A percentile compares a stretch with the other conserved stretches of the same genome.
These are phyloP conservation scores for Metridium senile DNA, from an alignment of 92 coral and sea anemone species.

Conservation along the genomic window DNA sequence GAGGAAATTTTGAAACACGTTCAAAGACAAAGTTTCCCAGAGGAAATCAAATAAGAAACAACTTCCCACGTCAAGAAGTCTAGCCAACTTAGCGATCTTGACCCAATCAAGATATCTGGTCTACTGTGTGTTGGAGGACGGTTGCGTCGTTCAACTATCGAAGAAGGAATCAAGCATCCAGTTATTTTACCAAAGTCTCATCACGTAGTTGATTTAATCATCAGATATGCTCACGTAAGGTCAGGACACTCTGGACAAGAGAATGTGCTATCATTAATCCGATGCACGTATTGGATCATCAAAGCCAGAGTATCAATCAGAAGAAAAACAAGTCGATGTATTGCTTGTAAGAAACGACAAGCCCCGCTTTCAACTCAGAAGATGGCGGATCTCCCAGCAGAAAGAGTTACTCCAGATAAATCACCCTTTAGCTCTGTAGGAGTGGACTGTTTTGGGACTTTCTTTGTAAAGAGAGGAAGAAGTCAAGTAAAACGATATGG, in stretches of 20 bases:
- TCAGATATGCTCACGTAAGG: not conserved
- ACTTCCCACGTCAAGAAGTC: not conserved
- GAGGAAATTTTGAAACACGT: conserved; percentile 27
- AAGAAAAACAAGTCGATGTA: not conserved
- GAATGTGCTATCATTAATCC: conserved; percentile 10
- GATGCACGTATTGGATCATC: too few relatives aligned
- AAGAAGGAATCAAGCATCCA: conserved; percentile 26
- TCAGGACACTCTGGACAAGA: conserved; percentile 16
- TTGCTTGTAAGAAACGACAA: conserved; percentile 6
- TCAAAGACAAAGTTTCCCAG: conserved; percentile 19
- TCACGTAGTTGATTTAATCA: conserved; percentile 5
- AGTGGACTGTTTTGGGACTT: conserved; percentile 12
- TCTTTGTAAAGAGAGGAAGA: conserved; percentile 14
- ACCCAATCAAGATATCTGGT: conserved; percentile 16
- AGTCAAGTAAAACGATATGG: conserved; percentile 12
- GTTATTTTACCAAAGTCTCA: conserved; percentile 1
- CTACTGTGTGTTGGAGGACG: conserved; percentile 47
- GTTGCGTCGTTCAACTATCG: conserved; percentile 19
- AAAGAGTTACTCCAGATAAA: conserved; percentile 3
- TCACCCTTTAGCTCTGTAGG: conserved; percentile 10
- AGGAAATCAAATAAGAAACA: conserved; percentile 7
- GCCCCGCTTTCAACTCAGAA: not conserved
- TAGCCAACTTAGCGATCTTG: conserved; percentile 9
- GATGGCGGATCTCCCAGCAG: conserved; percentile 13
- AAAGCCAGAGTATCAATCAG: conserved; percentile 1